These are phyloP conservation scores for Lagopus leucura DNA, from an alignment of 2,113 vertebrate species.

Conservation along the genomic window DNA sequence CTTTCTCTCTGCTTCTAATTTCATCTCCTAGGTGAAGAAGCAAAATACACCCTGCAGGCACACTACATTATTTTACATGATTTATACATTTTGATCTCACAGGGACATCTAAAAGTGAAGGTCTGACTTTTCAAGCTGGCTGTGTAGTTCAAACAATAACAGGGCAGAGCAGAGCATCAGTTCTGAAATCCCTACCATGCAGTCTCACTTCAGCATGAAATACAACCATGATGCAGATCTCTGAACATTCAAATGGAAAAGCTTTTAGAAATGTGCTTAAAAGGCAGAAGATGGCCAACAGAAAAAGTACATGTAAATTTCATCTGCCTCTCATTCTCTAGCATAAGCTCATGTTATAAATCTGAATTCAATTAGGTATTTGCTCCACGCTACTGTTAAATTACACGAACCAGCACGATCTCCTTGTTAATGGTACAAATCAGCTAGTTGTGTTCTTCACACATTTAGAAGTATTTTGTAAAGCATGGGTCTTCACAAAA, in stretches of 20 bases:
- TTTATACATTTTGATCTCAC: not conserved
- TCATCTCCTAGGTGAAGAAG: not conserved
- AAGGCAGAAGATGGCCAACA: not conserved
- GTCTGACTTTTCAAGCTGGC: not conserved
- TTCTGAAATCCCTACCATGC: not conserved
- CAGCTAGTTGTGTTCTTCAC: not conserved
- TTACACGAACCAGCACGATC: not conserved
- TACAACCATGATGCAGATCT: not conserved
- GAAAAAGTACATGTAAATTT: not conserved
- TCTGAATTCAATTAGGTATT: not conserved
- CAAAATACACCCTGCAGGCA: not conserved
- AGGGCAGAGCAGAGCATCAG: not conserved
- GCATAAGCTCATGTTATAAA: not conserved
- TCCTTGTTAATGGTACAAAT: not conserved
- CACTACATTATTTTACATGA: not conserved
- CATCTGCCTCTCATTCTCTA: not conserved
- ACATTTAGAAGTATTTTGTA: not conserved
- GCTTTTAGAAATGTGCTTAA: not conserved
- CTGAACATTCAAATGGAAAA: not conserved
- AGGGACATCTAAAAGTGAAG: not conserved
- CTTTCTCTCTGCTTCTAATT: not conserved
- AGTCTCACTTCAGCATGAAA: not conserved
- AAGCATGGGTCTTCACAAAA: not conserved
- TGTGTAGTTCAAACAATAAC: rapidly evolving
- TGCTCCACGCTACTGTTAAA: not conserved